These are phyloP conservation scores for Rhopalosiphum nymphaeae DNA, from an alignment of 2,888 invertebrate species.

Conservation along the genomic window DNA sequence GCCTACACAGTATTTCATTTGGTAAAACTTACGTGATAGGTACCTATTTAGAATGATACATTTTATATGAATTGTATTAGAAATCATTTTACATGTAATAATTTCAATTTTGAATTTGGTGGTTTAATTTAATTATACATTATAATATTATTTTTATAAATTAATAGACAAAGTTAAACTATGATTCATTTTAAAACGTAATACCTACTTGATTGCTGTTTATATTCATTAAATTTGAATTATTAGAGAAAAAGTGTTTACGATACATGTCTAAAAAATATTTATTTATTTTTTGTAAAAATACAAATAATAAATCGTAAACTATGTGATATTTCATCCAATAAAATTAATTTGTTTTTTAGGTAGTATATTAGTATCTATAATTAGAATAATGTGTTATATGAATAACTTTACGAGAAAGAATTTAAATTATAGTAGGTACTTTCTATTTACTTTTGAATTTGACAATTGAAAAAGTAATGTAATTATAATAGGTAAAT, in stretches of 20 bases:
- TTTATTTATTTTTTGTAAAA: background rate
- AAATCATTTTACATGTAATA: background rate
- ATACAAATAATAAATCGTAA: background rate
- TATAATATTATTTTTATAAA: background rate
- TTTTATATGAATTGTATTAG: too few species aligned
- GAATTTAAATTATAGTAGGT: too few species aligned
- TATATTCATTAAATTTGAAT: background rate
- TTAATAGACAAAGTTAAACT: background rate
- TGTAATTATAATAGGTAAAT: background rate
- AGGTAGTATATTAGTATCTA: too few species aligned
- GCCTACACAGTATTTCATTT: background rate
- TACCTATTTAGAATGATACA: background rate
- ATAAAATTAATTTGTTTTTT: too few species aligned
- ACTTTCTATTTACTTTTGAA: background rate
- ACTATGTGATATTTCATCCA: too few species aligned
- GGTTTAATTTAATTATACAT: background rate
- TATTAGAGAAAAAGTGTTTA: background rate
- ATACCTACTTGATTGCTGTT: too few species aligned
- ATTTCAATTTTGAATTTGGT: background rate
- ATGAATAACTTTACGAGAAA: too few species aligned
- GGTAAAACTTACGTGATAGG: background rate
- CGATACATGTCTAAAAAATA: background rate
- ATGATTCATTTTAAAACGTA: background rate
- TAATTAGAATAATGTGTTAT: too few species aligned
- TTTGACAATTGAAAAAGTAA: background rate